Evolutionary conservation across 2,113 vertebrate species (phyloP), one percentile per base, ranked within the genome.

Genomic region (Garra rufa): DNA sequence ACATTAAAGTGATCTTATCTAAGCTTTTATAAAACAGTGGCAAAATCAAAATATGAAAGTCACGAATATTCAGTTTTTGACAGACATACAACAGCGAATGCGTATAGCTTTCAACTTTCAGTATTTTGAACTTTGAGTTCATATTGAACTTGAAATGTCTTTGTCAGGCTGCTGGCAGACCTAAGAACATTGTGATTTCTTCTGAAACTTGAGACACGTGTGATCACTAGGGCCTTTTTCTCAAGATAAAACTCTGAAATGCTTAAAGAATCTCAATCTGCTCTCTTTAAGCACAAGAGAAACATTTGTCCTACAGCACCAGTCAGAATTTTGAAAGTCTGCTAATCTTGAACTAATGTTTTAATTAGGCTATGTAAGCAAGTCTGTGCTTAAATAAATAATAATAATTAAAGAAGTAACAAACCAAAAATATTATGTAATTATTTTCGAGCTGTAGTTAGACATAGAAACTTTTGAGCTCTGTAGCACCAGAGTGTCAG

Each of bases 251-350:
- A 5, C 46, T 48, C 44, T 48, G 52, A 57, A 57, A 57, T 57
- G 52, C 50, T 55, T 55, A 55, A 61, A 63, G 59, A 63, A 28
- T 10, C 13, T 43, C 38, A 14, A 15, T 24, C 69, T 8, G 21
- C 69, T 24, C 69, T 71, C 38, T 10, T 70, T n/a, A 13, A 43
- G 41, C 1, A n/a, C 21, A 43, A 11, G 41, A 24, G 21, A 75
- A 50, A 28, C 14, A 17, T 15, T 75, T 10, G 24, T 19, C 3
- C 7, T 11, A 4, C 2, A 26, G 14, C 24, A 1, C 24, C 44
- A 50, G 17, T 73, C 38, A 44, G 30, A 69, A 13, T n/a, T 69
- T 74, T 46, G 70, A 21, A 73, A 73, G n/a, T 48, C 69, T 71
- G 70, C n/a, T 26, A 75, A 48, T 75, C 15, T 28, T 30, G 14